Base-by-base conservation (phyloP, 2,888 invertebrate species). In the Anarsia innoxiella region DNA sequence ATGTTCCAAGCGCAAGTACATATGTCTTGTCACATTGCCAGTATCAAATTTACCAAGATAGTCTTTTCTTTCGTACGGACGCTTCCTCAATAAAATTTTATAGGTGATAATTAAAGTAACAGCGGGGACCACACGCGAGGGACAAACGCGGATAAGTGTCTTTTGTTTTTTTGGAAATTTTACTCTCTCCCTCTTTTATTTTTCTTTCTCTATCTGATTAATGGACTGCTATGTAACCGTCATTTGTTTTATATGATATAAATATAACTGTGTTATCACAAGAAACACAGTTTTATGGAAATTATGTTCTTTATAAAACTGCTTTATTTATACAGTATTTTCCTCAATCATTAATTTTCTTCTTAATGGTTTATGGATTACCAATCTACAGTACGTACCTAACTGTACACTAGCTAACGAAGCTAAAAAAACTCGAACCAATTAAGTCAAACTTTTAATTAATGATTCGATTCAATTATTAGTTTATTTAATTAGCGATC, bases 11-110 rank as follows among this genome's bases (percentile, higher is more conserved):
- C 5, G 29, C 26, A 13, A 19, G 33, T 42, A 56, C 58, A 53
- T 44, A 47, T 61, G 56, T 52, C 50, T 38, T 51, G 51, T 45
- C 45, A 45, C 52, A 49, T 50, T 49, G 36, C 49, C 51, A 44
- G 46, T 50, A 47, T 49, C 50, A 35, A 51, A 51, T 52, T 48
- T 44, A 41, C 33, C 38, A 44, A 29, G 40, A 46, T 48, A 52
- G 49, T 45, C 45, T 56, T 54, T 66, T 59, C 55, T 56, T 66
- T 69, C 64, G 77, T 74, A 68, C 65, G 48, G 65, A 61, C 49
- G 58, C 70, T 71, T 80, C 80, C 77, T 69, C 73, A 73, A 80
- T 80, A 79, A 80, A 78, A 59, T 62, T 75, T 76, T 75, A 75
- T 76, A 59, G 62, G 53, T 55, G 58, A 67, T 72, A 76, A 79